Conservation (phyloP, 2,113 vertebrate genomes). For the Nettapus auritus region DNA sequence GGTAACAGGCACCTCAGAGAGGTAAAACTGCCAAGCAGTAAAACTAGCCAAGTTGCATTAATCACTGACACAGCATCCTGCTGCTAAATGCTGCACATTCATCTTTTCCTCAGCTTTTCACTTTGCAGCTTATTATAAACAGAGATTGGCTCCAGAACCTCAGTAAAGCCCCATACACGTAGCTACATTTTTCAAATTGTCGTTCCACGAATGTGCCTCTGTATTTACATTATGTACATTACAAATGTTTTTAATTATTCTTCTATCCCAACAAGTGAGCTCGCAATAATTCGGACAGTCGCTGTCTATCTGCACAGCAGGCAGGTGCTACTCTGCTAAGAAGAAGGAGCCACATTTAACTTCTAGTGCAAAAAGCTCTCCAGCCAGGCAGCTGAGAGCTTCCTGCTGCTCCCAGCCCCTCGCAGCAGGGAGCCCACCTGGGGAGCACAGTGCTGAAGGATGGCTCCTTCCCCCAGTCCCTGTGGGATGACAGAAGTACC, state of each 20-base stretch:
- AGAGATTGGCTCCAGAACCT: slow-evolving; percentile 21
- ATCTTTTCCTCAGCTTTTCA: slow-evolving; percentile 9
- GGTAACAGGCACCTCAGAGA: rapidly evolving
- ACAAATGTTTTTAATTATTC: neutral
- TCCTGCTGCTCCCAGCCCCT: neutral
- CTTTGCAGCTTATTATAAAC: slow-evolving; percentile 37
- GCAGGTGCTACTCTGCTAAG: neutral
- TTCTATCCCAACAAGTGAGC: neutral
- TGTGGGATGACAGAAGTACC: neutral
- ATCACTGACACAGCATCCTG: slow-evolving; percentile 37
- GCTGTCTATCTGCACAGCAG: neutral
- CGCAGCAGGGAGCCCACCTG: neutral
- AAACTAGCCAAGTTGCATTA: slow-evolving; percentile 35
- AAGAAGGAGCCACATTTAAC: neutral
- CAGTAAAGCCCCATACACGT: neutral
- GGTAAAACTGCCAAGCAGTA: slow-evolving; percentile 31
- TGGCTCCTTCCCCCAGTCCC: neutral
- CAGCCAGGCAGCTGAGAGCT: neutral
- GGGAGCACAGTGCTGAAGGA: neutral
- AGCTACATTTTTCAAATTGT: slow-evolving; percentile 15
- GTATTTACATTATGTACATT: neutral
- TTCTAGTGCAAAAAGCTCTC: neutral
- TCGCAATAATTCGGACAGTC: neutral
- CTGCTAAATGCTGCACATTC: slow-evolving; percentile 13
- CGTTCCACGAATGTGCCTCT: neutral